Evolutionary conservation across 2,888 invertebrate species (phyloP).

Genomic region (Andrena bicolor): DNA sequence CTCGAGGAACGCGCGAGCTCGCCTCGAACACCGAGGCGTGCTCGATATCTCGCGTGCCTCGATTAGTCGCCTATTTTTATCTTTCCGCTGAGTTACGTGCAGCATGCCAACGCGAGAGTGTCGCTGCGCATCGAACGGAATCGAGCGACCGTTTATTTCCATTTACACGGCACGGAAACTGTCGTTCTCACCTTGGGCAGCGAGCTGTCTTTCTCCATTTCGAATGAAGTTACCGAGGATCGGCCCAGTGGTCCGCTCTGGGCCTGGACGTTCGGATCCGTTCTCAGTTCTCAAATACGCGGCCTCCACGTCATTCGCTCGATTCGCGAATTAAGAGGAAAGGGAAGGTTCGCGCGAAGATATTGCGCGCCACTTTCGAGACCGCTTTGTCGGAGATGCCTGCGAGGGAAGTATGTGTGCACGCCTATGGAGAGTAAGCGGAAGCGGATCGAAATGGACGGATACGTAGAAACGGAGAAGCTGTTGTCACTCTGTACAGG

Average conservation of each 20-base stretch:
- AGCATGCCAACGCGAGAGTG: constrained; percentile 46
- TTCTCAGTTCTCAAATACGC: constrained; percentile 19
- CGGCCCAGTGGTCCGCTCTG: not conserved
- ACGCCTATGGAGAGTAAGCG: constrained; percentile 17
- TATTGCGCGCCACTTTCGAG: not conserved
- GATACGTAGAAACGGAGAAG: constrained; percentile 55
- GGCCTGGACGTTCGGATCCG: not conserved
- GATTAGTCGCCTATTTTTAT: constrained; percentile 66
- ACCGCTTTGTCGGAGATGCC: constrained; percentile 6
- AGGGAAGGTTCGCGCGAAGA: not conserved
- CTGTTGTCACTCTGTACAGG: constrained; percentile 74
- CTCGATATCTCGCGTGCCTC: constrained; percentile 61
- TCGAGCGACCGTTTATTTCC: constrained; percentile 24
- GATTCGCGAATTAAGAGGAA: not conserved
- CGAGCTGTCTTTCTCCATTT: no score
- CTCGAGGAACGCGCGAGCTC: constrained; percentile 49
- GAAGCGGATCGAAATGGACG: constrained; percentile 56
- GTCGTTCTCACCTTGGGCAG: constrained; percentile 15
- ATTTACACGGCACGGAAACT: constrained; percentile 7
- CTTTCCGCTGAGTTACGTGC: constrained; percentile 65
- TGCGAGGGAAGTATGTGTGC: not conserved
- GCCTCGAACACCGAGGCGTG: constrained; percentile 41
- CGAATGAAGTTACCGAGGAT: constrained; percentile 14
- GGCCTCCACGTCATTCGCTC: not conserved
- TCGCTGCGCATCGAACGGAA: constrained; percentile 10